These are phyloP conservation scores for Tiaroga cobitis DNA, from an alignment of 2,797 vertebrate species.

Conservation along the genomic window DNA sequence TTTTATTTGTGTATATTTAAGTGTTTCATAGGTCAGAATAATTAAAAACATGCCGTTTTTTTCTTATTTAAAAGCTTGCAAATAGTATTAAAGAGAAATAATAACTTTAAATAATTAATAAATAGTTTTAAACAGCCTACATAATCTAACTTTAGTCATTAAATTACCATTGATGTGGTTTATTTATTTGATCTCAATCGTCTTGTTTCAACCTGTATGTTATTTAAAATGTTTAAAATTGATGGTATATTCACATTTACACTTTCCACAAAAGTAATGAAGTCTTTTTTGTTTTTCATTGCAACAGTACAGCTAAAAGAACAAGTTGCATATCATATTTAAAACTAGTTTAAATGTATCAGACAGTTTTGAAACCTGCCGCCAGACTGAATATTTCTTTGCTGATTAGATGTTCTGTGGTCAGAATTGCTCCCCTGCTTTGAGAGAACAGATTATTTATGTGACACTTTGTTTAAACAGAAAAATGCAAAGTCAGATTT, in stretches of 20 bases:
- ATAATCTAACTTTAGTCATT: neutral
- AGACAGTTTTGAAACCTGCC: slow-evolving; percentile 1
- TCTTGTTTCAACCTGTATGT: too few species aligned
- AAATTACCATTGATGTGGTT: neutral
- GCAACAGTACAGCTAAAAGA: neutral
- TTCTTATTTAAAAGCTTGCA: neutral
- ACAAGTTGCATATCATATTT: neutral
- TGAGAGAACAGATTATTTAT: slow-evolving; percentile 71
- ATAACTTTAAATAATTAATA: neutral
- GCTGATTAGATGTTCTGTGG: slow-evolving; percentile 69
- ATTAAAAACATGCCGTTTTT: neutral
- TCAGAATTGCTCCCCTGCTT: slow-evolving; percentile 59
- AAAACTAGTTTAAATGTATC: neutral
- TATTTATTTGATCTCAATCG: neutral
- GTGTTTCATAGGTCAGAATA: neutral
- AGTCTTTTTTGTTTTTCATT: neutral
- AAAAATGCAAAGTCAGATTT: slow-evolving; percentile 69
- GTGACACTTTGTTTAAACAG: slow-evolving; percentile 66
- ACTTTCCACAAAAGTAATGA: neutral
- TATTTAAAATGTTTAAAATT: neutral
- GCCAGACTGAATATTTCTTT: slow-evolving; percentile 6
- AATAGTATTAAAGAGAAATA: neutral
- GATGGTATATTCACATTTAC: neutral
- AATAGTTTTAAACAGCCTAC: neutral
- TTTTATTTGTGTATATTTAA: neutral